These are phyloP conservation scores for Paralvinella palmiformis DNA, from an alignment of 1,140 invertebrate genomes.

Conservation along the genomic window DNA sequence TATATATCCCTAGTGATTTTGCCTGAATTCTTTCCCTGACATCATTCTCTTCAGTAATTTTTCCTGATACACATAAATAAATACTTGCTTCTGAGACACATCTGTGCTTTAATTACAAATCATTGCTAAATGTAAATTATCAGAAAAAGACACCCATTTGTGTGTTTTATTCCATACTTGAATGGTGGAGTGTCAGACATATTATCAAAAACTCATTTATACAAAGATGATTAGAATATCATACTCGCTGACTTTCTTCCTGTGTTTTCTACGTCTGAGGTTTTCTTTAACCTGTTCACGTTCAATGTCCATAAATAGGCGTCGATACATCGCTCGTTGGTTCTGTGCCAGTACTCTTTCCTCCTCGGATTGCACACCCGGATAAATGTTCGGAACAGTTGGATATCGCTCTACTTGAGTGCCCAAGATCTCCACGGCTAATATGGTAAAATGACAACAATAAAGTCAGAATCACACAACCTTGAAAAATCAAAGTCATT, in stretches of 20 bases:
- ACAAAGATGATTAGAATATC: not conserved
- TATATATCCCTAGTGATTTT: no score
- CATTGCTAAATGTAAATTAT: no score
- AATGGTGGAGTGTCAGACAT: no score
- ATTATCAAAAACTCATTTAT: not conserved
- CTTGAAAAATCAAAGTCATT: not conserved
- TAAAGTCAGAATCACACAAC: not conserved
- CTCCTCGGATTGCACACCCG: conserved; percentile 29
- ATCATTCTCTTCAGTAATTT: no score
- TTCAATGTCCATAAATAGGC: conserved; percentile 48
- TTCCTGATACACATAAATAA: no score
- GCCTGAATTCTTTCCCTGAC: no score
- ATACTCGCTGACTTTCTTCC: conserved; percentile 36
- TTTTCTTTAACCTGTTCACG: conserved; percentile 47
- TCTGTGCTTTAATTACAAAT: no score
- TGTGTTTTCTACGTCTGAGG: conserved; percentile 33
- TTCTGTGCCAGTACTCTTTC: conserved; percentile 25
- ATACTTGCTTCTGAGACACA: no score
- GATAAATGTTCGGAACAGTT: conserved; percentile 31
- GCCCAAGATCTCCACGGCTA: not conserved
- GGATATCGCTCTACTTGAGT: not conserved
- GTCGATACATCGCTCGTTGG: conserved; percentile 37
- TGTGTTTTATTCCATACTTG: no score
- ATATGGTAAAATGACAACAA: not conserved
- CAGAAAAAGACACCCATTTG: no score